Conservation (phyloP, 2,888 invertebrate genomes). For the Spisula solida region DNA sequence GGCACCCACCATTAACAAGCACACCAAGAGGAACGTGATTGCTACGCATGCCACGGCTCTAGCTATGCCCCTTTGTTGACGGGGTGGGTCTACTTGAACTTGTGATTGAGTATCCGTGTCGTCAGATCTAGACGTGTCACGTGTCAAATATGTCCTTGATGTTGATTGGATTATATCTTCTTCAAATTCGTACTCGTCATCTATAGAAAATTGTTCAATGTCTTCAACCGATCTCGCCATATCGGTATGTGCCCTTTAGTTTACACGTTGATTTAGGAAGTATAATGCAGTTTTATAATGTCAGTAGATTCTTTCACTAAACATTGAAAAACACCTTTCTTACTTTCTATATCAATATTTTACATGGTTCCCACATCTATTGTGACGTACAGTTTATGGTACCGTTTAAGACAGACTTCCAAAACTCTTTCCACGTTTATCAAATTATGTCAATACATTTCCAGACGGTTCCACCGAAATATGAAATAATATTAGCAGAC, state of each 20-base stretch:
- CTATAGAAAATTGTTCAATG: constrained; percentile 36
- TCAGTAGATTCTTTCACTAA: neutral
- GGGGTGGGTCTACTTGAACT: neutral
- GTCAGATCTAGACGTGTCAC: constrained; percentile 16
- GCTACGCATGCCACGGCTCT: constrained; percentile 58
- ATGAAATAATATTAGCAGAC: neutral
- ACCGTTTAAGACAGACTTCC: neutral
- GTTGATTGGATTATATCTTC: constrained; percentile 29
- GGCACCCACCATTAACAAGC: constrained; percentile 64
- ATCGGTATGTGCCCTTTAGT: neutral
- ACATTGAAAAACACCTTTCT: neutral
- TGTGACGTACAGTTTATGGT: neutral
- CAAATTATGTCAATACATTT: neutral
- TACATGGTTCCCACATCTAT: neutral
- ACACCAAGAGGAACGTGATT: constrained; percentile 59
- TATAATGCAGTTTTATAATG: neutral
- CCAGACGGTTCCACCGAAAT: constrained; percentile 1
- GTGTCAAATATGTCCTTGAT: constrained; percentile 30
- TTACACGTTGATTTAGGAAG: neutral
- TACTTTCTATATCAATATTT: neutral
- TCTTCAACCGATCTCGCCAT: constrained; percentile 23
- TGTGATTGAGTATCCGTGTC: constrained; percentile 27
- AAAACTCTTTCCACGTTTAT: neutral
- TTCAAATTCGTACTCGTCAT: constrained; percentile 21
- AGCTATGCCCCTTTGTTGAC: constrained; percentile 50